Conservation (phyloP, 2,888 invertebrate genomes). For the Temnothorax ravouxi region DNA sequence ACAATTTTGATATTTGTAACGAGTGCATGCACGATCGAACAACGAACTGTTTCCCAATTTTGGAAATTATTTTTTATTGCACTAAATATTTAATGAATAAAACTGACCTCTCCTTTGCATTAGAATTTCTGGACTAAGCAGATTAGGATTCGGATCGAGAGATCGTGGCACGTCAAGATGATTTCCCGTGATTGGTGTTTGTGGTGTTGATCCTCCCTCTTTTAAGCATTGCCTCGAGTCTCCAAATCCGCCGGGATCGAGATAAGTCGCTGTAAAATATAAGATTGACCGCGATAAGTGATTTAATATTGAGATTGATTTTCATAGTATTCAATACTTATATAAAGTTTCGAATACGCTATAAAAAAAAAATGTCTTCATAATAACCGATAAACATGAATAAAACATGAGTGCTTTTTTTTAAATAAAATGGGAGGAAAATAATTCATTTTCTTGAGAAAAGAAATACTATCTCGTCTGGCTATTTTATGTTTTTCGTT, state of each 20-base stretch:
- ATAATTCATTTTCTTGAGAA: neutral
- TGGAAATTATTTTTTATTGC: neutral
- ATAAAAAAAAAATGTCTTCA: neutral
- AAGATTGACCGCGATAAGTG: slow-evolving; percentile 43
- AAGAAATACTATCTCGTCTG: neutral
- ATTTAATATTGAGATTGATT: slow-evolving; percentile 23
- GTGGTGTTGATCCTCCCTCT: slow-evolving; percentile 88
- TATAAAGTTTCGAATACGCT: neutral
- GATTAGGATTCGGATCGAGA: slow-evolving; percentile 91
- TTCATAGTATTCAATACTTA: neutral
- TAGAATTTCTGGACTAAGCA: slow-evolving; percentile 93
- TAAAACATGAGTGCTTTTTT: neutral
- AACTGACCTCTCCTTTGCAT: slow-evolving; percentile 89
- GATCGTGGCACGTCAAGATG: slow-evolving; percentile 93
- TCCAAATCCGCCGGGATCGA: slow-evolving; percentile 87
- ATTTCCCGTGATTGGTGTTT: slow-evolving; percentile 89
- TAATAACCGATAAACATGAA: neutral
- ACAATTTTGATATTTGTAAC: no score
- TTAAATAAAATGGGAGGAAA: neutral
- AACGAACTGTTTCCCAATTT: neutral
- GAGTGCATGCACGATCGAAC: no score
- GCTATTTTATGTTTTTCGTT: neutral
- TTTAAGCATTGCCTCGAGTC: slow-evolving; percentile 90
- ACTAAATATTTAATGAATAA: neutral
- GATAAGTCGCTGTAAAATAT: slow-evolving; percentile 87